Conservation (phyloP, 2,888 invertebrate species). For the Physocephala rufipes region DNA sequence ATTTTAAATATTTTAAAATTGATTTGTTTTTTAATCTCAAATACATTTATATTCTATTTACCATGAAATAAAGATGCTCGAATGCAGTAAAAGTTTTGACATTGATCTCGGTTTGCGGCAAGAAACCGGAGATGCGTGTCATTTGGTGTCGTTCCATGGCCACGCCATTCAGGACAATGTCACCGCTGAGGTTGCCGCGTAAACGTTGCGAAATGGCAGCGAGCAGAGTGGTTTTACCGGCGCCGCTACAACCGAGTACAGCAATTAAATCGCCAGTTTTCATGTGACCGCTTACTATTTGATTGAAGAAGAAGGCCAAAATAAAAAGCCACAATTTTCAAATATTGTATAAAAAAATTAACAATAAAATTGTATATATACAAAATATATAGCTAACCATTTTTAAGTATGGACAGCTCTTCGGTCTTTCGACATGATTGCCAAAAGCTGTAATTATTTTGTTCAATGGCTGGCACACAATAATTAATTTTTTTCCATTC, state of each 20-base stretch:
- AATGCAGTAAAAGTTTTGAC: slow-evolving; percentile 80
- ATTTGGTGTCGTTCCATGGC: slow-evolving; percentile 73
- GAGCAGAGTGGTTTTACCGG: slow-evolving; percentile 79
- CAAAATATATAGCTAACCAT: slow-evolving; percentile 51
- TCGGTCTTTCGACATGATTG: slow-evolving; percentile 55
- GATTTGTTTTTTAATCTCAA: background rate
- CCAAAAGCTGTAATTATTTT: slow-evolving; percentile 62
- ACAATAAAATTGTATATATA: background rate
- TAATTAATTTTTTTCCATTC: slow-evolving; percentile 63
- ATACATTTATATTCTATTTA: slow-evolving; percentile 61
- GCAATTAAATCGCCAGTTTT: slow-evolving; percentile 77
- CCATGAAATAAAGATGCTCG: slow-evolving; percentile 90
- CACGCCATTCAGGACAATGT: slow-evolving; percentile 76
- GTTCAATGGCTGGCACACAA: slow-evolving; percentile 59
- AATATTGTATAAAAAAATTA: background rate
- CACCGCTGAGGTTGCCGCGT: slow-evolving; percentile 74
- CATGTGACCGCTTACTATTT: slow-evolving; percentile 74
- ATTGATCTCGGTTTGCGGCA: slow-evolving; percentile 86
- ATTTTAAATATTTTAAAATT: too few species aligned
- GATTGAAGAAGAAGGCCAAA: slow-evolving; percentile 10
- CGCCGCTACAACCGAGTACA: slow-evolving; percentile 80
- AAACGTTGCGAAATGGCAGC: slow-evolving; percentile 78
- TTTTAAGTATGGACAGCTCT: slow-evolving; percentile 57
- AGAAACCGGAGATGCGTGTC: slow-evolving; percentile 82
- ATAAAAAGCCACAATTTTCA: background rate